phyloP scores from a whole-genome alignment of 2,113 vertebrate species.

The Anhinga rufa region DNA sequence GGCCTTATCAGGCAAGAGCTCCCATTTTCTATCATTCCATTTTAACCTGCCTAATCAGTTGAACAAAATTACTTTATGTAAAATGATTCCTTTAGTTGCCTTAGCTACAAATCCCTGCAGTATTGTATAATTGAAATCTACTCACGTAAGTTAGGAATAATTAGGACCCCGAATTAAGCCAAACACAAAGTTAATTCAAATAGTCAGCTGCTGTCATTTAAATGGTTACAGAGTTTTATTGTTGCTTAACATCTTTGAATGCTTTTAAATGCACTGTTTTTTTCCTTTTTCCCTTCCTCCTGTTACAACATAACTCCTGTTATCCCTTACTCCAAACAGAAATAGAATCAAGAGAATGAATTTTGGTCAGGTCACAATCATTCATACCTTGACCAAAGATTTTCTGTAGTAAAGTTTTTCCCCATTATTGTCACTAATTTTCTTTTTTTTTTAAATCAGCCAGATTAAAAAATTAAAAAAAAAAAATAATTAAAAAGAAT shows the following conservation, averaged over 20 bases:
- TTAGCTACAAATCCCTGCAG: slow-evolving; percentile 81
- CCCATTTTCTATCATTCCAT: slow-evolving; percentile 70
- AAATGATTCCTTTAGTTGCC: slow-evolving; percentile 80
- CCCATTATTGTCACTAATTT: slow-evolving; percentile 68
- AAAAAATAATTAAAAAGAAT: slow-evolving; percentile 66
- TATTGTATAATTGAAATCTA: slow-evolving; percentile 80
- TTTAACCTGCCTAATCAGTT: slow-evolving; percentile 75
- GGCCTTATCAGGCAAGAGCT: slow-evolving; percentile 60
- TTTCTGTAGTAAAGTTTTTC: slow-evolving; percentile 60
- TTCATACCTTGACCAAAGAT: slow-evolving; percentile 62
- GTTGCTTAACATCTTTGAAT: slow-evolving; percentile 74
- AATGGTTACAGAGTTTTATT: slow-evolving; percentile 68
- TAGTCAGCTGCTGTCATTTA: slow-evolving; percentile 75
- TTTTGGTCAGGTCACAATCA: slow-evolving; percentile 57
- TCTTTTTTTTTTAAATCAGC: slow-evolving; percentile 30
- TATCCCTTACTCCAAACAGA: neutral
- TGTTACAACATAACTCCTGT: slow-evolving; percentile 18
- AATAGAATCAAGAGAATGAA: slow-evolving; percentile 69
- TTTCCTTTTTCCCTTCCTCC: neutral
- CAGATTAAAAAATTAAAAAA: slow-evolving; percentile 52
- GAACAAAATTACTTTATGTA: slow-evolving; percentile 79
- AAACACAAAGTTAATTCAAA: slow-evolving; percentile 80
- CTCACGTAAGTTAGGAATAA: slow-evolving; percentile 80
- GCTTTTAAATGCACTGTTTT: slow-evolving; percentile 75
- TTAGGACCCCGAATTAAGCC: slow-evolving; percentile 81